Evolutionary conservation across 2,113 vertebrate species (phyloP).

Genomic region (Nycticryphes semicollaris): DNA sequence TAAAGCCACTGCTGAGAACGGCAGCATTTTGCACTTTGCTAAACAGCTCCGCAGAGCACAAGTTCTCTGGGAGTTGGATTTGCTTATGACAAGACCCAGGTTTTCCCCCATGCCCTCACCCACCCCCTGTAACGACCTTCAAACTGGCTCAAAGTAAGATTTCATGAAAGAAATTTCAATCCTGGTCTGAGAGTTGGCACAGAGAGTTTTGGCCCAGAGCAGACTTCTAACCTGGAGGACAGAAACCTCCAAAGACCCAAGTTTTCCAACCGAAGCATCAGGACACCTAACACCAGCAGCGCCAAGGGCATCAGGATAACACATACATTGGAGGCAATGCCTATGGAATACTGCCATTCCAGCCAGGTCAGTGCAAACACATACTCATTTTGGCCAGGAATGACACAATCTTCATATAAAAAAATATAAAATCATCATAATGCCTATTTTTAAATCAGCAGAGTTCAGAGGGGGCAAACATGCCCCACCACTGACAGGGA

Average conservation of each 20-base stretch:
- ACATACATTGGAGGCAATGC: neutral
- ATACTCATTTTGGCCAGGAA: neutral
- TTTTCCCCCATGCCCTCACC: neutral
- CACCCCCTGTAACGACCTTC: neutral
- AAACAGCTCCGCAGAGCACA: neutral
- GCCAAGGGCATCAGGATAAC: neutral
- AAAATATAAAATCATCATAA: neutral
- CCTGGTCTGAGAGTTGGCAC: neutral
- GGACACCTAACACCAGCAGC: neutral
- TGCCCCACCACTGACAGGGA: neutral
- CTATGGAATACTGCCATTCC: neutral
- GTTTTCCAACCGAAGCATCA: neutral
- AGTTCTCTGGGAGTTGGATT: neutral
- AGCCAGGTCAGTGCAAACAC: neutral
- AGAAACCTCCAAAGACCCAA: neutral
- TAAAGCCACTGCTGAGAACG: neutral
- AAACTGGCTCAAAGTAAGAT: neutral
- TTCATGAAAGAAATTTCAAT: neutral
- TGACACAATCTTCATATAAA: neutral
- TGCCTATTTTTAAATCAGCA: neutral
- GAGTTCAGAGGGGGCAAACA: neutral
- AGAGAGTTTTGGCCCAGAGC: neutral
- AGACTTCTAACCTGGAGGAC: conserved; percentile 6
- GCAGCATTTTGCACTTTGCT: neutral
- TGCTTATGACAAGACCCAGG: neutral